These are phyloP conservation scores for Troglohyphantes excavatus DNA, from an alignment of 2,888 invertebrate species.

Conservation along the genomic window DNA sequence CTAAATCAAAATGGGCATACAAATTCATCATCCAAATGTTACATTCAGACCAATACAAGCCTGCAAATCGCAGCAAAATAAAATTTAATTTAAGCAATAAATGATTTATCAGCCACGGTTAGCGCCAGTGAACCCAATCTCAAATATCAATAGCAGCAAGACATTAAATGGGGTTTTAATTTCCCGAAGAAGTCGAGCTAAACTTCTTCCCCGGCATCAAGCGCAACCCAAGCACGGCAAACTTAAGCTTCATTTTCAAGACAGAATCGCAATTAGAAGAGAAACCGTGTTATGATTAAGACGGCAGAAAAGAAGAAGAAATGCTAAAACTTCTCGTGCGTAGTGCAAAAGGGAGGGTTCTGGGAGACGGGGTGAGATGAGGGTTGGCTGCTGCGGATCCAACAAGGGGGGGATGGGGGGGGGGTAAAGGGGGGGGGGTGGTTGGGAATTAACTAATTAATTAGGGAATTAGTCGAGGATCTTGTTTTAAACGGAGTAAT, in stretches of 20 bases:
- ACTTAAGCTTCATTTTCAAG: background rate
- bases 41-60: too few relatives aligned
- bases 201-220: too few relatives aligned
- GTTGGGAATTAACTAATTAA: slow-evolving; percentile 78
- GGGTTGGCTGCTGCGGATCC: background rate
- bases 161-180: too few relatives aligned
- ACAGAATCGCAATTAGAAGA: slow-evolving; percentile 34
- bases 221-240: too few relatives aligned
- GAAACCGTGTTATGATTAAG: slow-evolving; percentile 70
- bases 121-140: too few relatives aligned
- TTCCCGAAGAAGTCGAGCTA: too few relatives aligned
- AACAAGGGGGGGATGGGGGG: background rate
- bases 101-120: too few relatives aligned
- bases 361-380: background rate
- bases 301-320: slow-evolving; percentile 49
- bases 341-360: background rate
- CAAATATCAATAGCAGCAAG: too few relatives aligned
- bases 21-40: too few relatives aligned
- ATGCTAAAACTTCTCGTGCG: slow-evolving; percentile 36
- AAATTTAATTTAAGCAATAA: too few relatives aligned
- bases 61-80: too few relatives aligned
- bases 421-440: slow-evolving; percentile 19
- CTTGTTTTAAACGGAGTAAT: slow-evolving; percentile 77
- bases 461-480: slow-evolving; percentile 78
- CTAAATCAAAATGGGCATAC: too few relatives aligned